A percentile compares a stretch with the other conserved stretches of the same genome.
phyloP scores from a whole-genome alignment of 2,888 invertebrate species.

The Heliconius charithonia region DNA sequence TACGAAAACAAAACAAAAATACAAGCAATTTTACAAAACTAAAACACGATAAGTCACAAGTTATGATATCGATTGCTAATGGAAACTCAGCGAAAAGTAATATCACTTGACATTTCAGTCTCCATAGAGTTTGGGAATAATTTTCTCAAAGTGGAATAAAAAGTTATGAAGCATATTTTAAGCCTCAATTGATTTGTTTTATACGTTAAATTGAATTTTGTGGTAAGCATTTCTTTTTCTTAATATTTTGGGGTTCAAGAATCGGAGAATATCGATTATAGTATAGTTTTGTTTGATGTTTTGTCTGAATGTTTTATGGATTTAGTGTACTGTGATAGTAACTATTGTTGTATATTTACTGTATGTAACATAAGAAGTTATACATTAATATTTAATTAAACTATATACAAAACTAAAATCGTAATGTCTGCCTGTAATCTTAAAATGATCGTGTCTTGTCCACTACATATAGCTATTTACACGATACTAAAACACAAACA shows the following conservation, averaged over 20 bases:
- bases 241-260: not conserved
- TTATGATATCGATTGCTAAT: slow-evolving; percentile 36
- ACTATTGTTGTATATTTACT: too few relatives aligned
- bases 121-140: slow-evolving; percentile 24
- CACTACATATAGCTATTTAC: too few relatives aligned
- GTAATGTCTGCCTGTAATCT: too few relatives aligned
- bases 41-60: slow-evolving; percentile 28
- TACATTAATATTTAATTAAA: too few relatives aligned
- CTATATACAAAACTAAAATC: too few relatives aligned
- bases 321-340: not conserved
- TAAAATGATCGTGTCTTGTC: too few relatives aligned
- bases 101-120: slow-evolving; percentile 33
- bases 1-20: slow-evolving; percentile 23
- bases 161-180: slow-evolving; percentile 36
- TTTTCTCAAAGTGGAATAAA: slow-evolving; percentile 31
- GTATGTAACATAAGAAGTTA: too few relatives aligned
- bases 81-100: slow-evolving; percentile 34
- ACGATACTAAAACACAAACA: too few relatives aligned
- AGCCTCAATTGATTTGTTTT: slow-evolving; percentile 25
- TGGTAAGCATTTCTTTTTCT: not conserved
- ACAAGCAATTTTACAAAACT: slow-evolving; percentile 22
- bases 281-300: not conserved
- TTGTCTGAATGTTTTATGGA: not conserved
- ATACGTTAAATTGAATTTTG: slow-evolving; percentile 4
- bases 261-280: not conserved